phyloP scores from a whole-genome alignment of 2,888 invertebrate genomes.

The Lordiphosa andalusiaca region DNA sequence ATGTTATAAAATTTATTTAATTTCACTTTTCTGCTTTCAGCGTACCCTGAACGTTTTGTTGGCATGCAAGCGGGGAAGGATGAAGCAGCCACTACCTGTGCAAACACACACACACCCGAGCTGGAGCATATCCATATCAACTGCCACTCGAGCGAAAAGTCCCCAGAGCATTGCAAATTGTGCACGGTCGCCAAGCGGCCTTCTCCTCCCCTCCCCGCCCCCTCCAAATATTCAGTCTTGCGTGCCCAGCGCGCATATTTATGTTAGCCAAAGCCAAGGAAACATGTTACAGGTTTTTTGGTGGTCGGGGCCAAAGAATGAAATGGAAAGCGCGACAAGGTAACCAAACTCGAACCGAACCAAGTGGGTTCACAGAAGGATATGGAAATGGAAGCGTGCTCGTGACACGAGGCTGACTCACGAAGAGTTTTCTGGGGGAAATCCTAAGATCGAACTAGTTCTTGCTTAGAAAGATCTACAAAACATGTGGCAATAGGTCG shows the following conservation, averaged over 20 bases:
- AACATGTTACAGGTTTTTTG: conserved; percentile 57
- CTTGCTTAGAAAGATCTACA: no score
- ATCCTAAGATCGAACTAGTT: no score
- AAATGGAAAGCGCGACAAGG: conserved; percentile 65
- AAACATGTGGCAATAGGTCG: no score
- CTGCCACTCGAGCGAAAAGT: conserved; percentile 44
- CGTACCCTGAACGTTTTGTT: conserved; percentile 54
- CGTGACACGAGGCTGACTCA: no score
- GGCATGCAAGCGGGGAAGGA: conserved; percentile 9
- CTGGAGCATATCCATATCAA: conserved; percentile 39
- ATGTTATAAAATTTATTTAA: conserved; percentile 75
- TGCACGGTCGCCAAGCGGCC: conserved; percentile 31
- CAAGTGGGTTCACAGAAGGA: no score
- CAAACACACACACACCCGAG: conserved; percentile 24
- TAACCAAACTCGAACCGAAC: conserved; percentile 33
- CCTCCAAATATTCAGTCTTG: conserved; percentile 23
- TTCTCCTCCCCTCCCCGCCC: background rate
- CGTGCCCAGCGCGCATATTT: conserved; percentile 59
- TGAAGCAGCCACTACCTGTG: background rate
- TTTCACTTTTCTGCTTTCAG: conserved; percentile 57
- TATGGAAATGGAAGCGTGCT: no score
- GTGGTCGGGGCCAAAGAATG: conserved; percentile 35
- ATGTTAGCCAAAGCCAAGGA: conserved; percentile 45
- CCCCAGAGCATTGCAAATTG: conserved; percentile 63
- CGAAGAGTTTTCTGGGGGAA: no score